A percentile compares a stretch with the other conserved stretches of the same genome.
Conservation (phyloP, 1,140 invertebrate genomes). For the Pissodes strobi region DNA sequence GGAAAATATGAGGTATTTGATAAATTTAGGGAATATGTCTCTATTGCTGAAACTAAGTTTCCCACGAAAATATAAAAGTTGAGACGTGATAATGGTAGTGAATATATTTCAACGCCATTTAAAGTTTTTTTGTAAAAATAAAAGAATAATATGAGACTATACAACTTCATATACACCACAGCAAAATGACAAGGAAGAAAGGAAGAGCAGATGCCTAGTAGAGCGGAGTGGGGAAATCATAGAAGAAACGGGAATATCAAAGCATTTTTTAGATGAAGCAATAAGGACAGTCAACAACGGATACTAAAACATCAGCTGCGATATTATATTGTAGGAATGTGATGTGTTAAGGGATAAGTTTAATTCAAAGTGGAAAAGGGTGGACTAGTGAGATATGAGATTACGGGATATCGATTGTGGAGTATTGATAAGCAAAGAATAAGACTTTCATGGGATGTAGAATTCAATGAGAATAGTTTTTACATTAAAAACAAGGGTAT, state of each 20-base stretch:
- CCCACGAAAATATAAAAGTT: conserved; percentile 9
- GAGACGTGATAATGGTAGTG: conserved; percentile 37
- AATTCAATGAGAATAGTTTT: too few relatives aligned
- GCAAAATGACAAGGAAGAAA: conserved; percentile 59
- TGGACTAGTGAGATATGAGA: too few relatives aligned
- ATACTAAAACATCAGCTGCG: too few relatives aligned
- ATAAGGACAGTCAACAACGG: too few relatives aligned
- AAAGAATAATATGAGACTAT: conserved; percentile 39
- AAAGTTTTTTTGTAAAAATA: conserved; percentile 36
- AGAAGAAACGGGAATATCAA: conserved; percentile 29
- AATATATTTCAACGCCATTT: conserved; percentile 41
- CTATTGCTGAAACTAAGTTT: conserved; percentile 7
- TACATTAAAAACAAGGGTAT: too few relatives aligned
- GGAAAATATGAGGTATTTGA: conserved; percentile 22
- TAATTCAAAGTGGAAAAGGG: too few relatives aligned
- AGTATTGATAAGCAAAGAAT: too few relatives aligned
- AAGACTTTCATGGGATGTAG: too few relatives aligned
- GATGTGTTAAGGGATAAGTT: too few relatives aligned
- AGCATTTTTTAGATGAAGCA: too few relatives aligned
- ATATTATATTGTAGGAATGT: too few relatives aligned
- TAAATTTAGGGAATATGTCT: conserved; percentile 27
- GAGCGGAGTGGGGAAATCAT: conserved; percentile 53
- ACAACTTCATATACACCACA: conserved; percentile 57
- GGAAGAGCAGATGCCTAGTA: conserved; percentile 57
- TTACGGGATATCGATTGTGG: too few relatives aligned